Conservation (phyloP, 2,888 invertebrate genomes). For the Chymomyza amoena region DNA sequence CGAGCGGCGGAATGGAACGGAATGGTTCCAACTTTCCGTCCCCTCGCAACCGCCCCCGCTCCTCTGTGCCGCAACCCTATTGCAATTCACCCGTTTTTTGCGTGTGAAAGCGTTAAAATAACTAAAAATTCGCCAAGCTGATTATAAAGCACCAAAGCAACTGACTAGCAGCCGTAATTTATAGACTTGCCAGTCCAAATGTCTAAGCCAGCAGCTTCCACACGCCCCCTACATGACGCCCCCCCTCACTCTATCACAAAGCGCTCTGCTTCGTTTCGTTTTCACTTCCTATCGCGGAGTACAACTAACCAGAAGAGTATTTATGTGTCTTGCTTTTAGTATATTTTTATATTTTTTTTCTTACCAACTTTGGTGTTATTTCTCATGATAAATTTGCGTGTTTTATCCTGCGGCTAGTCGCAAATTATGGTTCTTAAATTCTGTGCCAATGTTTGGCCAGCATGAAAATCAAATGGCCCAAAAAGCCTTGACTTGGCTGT, state of each 20-base stretch:
- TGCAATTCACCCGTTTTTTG: not conserved
- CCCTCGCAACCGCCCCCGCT: not conserved
- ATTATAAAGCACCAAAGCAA: slow-evolving; percentile 52
- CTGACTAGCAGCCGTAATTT: slow-evolving; percentile 56
- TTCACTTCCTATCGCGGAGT: slow-evolving; percentile 12
- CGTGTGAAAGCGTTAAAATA: slow-evolving; percentile 65
- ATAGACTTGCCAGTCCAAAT: slow-evolving; percentile 48
- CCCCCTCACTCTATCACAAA: not conserved
- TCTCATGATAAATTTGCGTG: slow-evolving; percentile 69
- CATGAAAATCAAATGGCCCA: slow-evolving; percentile 61
- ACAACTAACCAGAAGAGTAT: slow-evolving; percentile 17
- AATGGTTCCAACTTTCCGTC: slow-evolving; percentile 2
- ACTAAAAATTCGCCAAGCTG: slow-evolving; percentile 41
- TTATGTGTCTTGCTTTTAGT: slow-evolving; percentile 13
- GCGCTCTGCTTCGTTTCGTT: not conserved
- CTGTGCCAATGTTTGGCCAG: slow-evolving; percentile 60
- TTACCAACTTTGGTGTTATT: slow-evolving; percentile 27
- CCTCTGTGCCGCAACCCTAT: not conserved
- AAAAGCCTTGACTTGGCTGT: not conserved
- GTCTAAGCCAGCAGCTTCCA: not conserved
- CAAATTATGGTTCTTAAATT: slow-evolving; percentile 72
- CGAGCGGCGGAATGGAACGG: slow-evolving; percentile 41
- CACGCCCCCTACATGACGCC: not conserved
- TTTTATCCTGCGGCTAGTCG: slow-evolving; percentile 62
- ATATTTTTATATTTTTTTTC: slow-evolving; percentile 1